Base-by-base conservation (phyloP, 2,888 invertebrate genomes). In the Bedellia somnulentella region DNA sequence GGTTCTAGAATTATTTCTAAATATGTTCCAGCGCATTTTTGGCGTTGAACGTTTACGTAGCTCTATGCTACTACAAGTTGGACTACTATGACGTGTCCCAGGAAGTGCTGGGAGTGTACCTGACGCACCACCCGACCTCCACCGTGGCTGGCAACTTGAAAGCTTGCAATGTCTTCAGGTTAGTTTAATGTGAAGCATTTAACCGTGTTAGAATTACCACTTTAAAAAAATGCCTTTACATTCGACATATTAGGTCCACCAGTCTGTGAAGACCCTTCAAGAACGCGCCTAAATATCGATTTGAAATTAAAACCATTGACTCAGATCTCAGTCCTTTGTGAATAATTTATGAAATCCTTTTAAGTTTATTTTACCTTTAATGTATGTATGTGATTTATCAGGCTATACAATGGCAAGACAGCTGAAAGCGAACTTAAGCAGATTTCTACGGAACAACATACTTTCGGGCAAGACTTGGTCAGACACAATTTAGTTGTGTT, bases 61-160 rank as follows among this genome's bases (percentile, higher is more conserved):
- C 97, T 0, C 70, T 98, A 10, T 99, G 98, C 54, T 98, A 98
- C 66, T 99, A 98, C 70, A 98, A 99, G 60, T 71, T 98, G 47
- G 98, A 98, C 64, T 98, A 96, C 59, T 98, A 95, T 54, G 98
- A 98, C 61, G 95, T 96, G 27, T 95, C 97, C 0, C 95, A 97
- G 64, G 97, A 97, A 67, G 93, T 96, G n/a, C 76, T 97, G 9
- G 89, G 91, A 13, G 86, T 93, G 13, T 99, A 99, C 60, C 75
- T 99, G 30, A 89, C 91, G 35, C 89, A 90, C 51, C 89, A 87
- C 60, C 87, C 93, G 3, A 94, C 96, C 45, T 97, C 97, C 37
- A 93, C 94, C 1, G 90, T 95, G 35, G 98, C 97, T 1, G 86
- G 92, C 15, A 99, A 99, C 73, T 79, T 99, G 32, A 95, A 95